A percentile compares a stretch with the other conserved stretches of the same genome.
phyloP scores from a whole-genome alignment of 2,113 vertebrate genomes.

The Nicator chloris region DNA sequence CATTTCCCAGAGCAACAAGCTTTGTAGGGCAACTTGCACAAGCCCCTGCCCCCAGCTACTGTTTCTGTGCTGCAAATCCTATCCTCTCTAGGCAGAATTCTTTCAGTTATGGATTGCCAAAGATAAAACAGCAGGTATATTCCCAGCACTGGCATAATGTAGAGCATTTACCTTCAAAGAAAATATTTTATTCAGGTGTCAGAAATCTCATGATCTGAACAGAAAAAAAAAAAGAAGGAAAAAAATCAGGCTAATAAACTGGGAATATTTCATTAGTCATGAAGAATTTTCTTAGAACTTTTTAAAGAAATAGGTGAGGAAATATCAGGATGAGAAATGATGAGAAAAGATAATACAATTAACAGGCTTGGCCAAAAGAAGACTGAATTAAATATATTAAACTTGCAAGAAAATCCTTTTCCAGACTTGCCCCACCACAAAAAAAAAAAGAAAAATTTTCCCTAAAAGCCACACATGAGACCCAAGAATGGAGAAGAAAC shows the following conservation, averaged over 20 bases:
- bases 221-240: fast-evolving
- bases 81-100: not conserved
- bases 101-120: not conserved
- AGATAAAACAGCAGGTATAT: not conserved
- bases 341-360: not conserved
- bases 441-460: not conserved
- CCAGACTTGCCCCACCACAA: not conserved
- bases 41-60: not conserved
- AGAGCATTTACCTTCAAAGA: not conserved
- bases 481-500: not conserved
- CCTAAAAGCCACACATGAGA: not conserved
- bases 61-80: not conserved
- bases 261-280: not conserved
- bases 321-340: not conserved
- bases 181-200: not conserved
- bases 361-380: not conserved
- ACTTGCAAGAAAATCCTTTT: not conserved
- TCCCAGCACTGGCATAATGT: not conserved
- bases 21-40: not conserved
- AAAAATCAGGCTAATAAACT: not conserved
- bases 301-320: not conserved
- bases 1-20: not conserved
- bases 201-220: not conserved
- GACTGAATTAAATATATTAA: not conserved
- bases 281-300: not conserved